A percentile compares a stretch with the other conserved stretches of the same genome.
These are phyloP conservation scores for Gnathonemus echidnorhynchus DNA, from an alignment of 2,113 vertebrate species.

Conservation along the genomic window DNA sequence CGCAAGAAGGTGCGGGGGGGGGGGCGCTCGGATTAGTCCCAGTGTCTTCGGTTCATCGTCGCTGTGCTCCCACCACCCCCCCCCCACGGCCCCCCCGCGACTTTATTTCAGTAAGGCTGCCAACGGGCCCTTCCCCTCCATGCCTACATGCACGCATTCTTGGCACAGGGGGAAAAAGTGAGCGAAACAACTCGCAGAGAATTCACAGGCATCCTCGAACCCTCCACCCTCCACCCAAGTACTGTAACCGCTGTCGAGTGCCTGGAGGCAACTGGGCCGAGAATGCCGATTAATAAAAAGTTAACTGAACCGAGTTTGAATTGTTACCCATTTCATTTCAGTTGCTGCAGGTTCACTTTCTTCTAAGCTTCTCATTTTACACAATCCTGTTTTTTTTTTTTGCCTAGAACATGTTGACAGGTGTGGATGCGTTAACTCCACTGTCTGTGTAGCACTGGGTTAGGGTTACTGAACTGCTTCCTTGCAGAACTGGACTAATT, in stretches of 20 bases:
- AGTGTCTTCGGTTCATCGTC: not conserved
- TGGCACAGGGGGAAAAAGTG: not conserved
- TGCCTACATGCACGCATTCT: not conserved
- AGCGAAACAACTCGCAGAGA: not conserved
- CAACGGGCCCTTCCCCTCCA: not conserved
- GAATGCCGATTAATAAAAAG: not conserved
- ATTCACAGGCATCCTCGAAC: not conserved
- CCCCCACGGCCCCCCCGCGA: not conserved
- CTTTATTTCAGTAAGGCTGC: not conserved
- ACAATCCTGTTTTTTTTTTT: not conserved
- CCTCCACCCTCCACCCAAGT: not conserved
- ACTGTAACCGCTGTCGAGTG: not conserved
- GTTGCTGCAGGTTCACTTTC: not conserved
- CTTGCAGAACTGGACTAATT: not conserved
- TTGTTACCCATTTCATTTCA: not conserved
- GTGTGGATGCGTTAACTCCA: not conserved
- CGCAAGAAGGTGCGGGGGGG: slow-evolving; percentile 33
- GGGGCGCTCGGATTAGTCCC: not conserved
- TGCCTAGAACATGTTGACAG: not conserved
- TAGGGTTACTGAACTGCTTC: not conserved
- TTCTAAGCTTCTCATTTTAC: not conserved
- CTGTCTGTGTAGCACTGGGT: not conserved
- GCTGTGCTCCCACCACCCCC: not conserved
- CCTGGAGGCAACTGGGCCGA: not conserved
- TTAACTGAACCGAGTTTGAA: not conserved